Conservation (phyloP, 2,888 invertebrate genomes). For the Cremastinae sp. region DNA sequence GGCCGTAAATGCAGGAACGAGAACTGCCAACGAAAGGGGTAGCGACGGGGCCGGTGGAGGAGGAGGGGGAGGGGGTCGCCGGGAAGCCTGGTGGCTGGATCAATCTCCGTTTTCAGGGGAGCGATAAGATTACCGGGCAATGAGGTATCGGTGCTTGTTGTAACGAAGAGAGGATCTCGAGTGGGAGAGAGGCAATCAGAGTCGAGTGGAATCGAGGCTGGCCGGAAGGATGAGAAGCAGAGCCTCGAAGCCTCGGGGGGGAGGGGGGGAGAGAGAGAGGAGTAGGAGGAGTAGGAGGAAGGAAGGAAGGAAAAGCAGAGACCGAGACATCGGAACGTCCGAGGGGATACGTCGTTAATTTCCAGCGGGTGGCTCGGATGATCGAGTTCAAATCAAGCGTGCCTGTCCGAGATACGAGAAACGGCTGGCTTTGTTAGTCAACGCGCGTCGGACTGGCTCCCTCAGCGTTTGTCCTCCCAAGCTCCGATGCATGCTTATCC, state of each 20-base stretch:
- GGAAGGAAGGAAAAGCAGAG: too few relatives aligned
- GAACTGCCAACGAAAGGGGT: too few relatives aligned
- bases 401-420: slow-evolving; percentile 36
- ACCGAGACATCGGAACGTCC: too few relatives aligned
- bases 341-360: not conserved
- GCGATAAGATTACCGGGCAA: slow-evolving; percentile 2
- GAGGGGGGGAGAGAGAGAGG: too few relatives aligned
- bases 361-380: slow-evolving; percentile 16
- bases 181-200: slow-evolving; percentile 64
- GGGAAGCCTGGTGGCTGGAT: not conserved
- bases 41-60: too few relatives aligned
- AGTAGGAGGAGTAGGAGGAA: too few relatives aligned
- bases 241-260: too few relatives aligned
- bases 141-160: slow-evolving; percentile 46
- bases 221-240: slow-evolving; percentile 24
- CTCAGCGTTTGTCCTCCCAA: slow-evolving; percentile 1
- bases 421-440: too few relatives aligned
- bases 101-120: not conserved
- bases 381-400: slow-evolving; percentile 58
- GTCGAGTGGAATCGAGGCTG: slow-evolving; percentile 64
- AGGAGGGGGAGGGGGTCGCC: too few relatives aligned
- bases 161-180: slow-evolving; percentile 5
- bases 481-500: slow-evolving; percentile 1
- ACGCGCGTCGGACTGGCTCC: too few relatives aligned
- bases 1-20: too few relatives aligned